Percentiles rank a stretch among this genome's conserved stretches.
Conservation (phyloP, 30 jellyfish, hydroid and myxozoan genomes). For the Cassiopea andromeda region DNA sequence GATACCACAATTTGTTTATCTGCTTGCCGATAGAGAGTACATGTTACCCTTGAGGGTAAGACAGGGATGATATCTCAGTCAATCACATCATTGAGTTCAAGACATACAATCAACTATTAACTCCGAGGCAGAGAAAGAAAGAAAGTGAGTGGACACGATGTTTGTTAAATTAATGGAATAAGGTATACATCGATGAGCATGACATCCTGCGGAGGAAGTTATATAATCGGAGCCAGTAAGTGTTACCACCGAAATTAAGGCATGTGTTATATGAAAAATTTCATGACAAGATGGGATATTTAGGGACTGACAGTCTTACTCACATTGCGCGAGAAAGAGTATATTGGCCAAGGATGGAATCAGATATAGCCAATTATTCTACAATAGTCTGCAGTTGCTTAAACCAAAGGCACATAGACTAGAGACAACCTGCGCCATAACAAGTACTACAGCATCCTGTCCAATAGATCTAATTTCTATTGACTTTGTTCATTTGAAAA, state of each 20-base stretch:
- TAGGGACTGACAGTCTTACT: conserved; percentile 56
- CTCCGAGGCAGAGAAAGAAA: background rate
- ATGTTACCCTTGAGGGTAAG: too few species aligned
- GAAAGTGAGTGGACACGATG: conserved; percentile 10
- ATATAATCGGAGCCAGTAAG: background rate
- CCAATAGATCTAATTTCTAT: background rate
- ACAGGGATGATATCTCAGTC: too few species aligned
- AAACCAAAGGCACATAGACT: conserved; percentile 21
- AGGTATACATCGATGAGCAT: conserved; percentile 18
- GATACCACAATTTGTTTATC: too few species aligned
- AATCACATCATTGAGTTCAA: too few species aligned
- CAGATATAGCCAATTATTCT: conserved; percentile 44
- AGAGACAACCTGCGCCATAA: conserved; percentile 33
- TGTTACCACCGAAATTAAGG: background rate
- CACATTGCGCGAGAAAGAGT: conserved; percentile 50
- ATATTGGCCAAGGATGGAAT: conserved; percentile 64
- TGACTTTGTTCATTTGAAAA: background rate
- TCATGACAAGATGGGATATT: conserved; percentile 68
- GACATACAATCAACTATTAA: background rate
- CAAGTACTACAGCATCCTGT: conserved; percentile 30
- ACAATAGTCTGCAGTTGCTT: conserved; percentile 29
- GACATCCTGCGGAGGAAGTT: conserved; percentile 14
- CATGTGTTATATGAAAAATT: conserved; percentile 19
- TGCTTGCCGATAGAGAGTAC: too few species aligned
- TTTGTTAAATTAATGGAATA: conserved; percentile 14